A percentile compares a stretch with the other conserved stretches of the same genome.
Evolutionary conservation across 2,888 invertebrate genomes (phyloP).

Genomic region (Drosophila paranaensis): DNA sequence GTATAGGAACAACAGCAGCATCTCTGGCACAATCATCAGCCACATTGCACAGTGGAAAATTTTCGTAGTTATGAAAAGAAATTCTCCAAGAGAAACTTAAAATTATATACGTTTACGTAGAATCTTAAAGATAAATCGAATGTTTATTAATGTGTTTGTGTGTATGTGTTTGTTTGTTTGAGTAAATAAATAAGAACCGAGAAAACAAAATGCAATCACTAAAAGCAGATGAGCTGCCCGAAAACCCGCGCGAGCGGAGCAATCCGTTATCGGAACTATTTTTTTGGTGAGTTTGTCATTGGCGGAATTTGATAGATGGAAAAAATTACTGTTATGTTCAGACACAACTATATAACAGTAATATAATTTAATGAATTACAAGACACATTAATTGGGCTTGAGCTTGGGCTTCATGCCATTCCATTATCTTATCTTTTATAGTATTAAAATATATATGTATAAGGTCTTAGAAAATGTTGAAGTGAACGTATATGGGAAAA

Average conservation of each 20-base stretch:
- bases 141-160: too few relatives aligned
- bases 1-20: slow-evolving; percentile 15
- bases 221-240: slow-evolving; percentile 84
- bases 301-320: neutral
- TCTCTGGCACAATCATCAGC: slow-evolving; percentile 21
- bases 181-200: slow-evolving; percentile 6
- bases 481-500: neutral
- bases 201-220: slow-evolving; percentile 79
- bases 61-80: slow-evolving; percentile 7
- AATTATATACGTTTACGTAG: too few relatives aligned
- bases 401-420: neutral
- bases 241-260: slow-evolving; percentile 86
- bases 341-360: too few relatives aligned
- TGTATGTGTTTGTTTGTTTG: slow-evolving; percentile 16
- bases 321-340: neutral
- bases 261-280: slow-evolving; percentile 87
- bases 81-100: neutral
- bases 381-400: neutral
- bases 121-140: too few relatives aligned
- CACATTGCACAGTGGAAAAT: slow-evolving; percentile 14
- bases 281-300: slow-evolving; percentile 85
- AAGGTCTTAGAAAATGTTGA: neutral
- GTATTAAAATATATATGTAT: slow-evolving; percentile 16
- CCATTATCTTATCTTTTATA: slow-evolving; percentile 36
- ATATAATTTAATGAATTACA: slow-evolving; percentile 3